Evolutionary conservation across 2,888 invertebrate species (phyloP).

Genomic region (Lumbricus terrestris): DNA sequence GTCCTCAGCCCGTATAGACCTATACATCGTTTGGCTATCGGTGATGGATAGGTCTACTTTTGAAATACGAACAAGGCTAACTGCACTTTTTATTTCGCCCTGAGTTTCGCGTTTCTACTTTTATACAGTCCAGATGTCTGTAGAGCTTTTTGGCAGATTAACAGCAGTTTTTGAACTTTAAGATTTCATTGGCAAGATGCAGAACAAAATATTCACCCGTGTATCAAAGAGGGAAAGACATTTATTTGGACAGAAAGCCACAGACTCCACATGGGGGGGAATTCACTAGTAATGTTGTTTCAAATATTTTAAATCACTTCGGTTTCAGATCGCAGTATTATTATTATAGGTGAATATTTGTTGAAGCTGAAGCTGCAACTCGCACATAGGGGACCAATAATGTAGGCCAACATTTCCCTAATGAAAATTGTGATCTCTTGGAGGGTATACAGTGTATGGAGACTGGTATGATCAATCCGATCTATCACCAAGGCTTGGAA

Average conservation of each 20-base stretch:
- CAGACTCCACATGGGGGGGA: background rate
- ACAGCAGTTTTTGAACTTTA: background rate
- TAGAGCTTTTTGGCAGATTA: background rate
- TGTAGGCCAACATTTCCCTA: background rate
- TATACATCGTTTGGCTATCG: background rate
- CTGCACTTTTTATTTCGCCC: too few species aligned
- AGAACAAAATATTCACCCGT: background rate
- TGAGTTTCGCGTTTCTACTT: too few species aligned
- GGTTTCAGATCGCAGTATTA: background rate
- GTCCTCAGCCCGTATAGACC: background rate
- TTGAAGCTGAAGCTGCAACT: too few species aligned
- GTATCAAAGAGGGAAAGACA: background rate
- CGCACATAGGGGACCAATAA: too few species aligned
- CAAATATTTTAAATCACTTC: background rate
- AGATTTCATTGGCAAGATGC: background rate
- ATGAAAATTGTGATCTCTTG: background rate
- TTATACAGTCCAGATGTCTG: too few species aligned
- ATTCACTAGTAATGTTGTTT: background rate
- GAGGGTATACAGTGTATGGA: too few species aligned
- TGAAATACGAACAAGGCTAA: too few species aligned
- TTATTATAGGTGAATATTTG: too few species aligned
- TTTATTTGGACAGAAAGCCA: background rate
- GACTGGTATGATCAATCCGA: background rate
- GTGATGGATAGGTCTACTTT: too few species aligned
- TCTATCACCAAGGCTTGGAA: background rate